These are phyloP conservation scores for Ivindomyrus marchei DNA, from an alignment of 2,113 vertebrate genomes.

Conservation along the genomic window DNA sequence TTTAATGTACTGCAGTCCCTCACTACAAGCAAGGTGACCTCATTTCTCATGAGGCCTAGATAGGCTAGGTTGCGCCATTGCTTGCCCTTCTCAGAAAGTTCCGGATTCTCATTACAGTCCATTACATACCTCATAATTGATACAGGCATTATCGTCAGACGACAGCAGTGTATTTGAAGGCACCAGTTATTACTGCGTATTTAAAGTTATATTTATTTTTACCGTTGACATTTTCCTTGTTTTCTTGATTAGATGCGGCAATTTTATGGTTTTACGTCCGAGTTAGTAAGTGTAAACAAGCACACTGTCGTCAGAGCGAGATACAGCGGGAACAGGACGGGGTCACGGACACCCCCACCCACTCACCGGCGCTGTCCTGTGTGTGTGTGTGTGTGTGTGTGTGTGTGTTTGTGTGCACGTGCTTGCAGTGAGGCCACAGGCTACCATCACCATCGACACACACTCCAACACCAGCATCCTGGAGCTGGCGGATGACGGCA, in stretches of 20 bases:
- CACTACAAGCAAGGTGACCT: background rate
- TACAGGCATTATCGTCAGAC: background rate
- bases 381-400: background rate
- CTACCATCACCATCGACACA: constrained; percentile 72
- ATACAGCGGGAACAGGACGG: background rate
- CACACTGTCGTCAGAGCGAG: background rate
- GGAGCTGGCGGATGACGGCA: constrained; percentile 53
- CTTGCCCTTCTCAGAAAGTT: background rate
- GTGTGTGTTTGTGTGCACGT: background rate
- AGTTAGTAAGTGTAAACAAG: background rate
- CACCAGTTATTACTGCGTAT: background rate
- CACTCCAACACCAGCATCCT: constrained; percentile 68
- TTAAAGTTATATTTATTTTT: background rate
- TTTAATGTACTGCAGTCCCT: background rate
- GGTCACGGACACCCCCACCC: background rate
- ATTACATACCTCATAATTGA: background rate
- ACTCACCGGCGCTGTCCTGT: background rate
- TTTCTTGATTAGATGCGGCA: background rate
- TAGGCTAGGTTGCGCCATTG: background rate
- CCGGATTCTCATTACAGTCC: background rate
- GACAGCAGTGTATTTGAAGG: background rate
- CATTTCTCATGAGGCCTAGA: background rate
- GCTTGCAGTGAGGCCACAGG: constrained; percentile 76
- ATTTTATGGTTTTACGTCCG: background rate
- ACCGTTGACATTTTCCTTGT: background rate